Evolutionary conservation across 2,797 vertebrate genomes (phyloP), one percentile per base, ranked within the genome.

Genomic region (Parotocinclus haroldoi): DNA sequence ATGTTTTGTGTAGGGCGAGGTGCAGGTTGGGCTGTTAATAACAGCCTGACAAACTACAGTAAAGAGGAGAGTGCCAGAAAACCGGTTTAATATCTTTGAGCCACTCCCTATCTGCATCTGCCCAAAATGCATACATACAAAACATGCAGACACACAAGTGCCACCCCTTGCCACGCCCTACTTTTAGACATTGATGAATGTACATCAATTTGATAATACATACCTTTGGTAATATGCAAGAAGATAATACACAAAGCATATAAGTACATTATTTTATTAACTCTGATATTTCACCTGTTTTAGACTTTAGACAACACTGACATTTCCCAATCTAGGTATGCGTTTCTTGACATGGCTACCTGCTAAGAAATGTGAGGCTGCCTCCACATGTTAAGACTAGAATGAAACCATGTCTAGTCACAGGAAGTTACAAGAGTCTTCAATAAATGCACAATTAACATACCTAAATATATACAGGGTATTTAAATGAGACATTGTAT

Each of bases 71-170:
- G 65, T 16, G 63, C 18, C 9, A 56, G 55, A 56, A 60, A 78
- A 78, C 76, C 63, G 68, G 76, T 78, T 50, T 66, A 53, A 73
- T 71, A 13, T n/a, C 73, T 62, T n/a, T 40, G 60, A 48, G 45
- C 58, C 64, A 68, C 70, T 71, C 76, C 76, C 65, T 36, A 42
- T 42, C 40, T 45, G 12, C 38, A 60, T 67, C 70, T 50, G 56
- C 70, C 70, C 73, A 65, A 67, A 63, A 68, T 53, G 67, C 51
- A 56, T 19, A 63, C 18, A 37, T n/a, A 12, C 60, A 63, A 46
- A n/a, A 57, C 46, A 49, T 11, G 19, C 53, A 53, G 39, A 52
- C 17, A 40, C 62, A 17, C 49, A 60, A 54, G 58, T 48, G 18
- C 50, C 42, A 7, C 40, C 6, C 48, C 3, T 46, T 67, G 63